A percentile compares a stretch with the other conserved stretches of the same genome.
Evolutionary conservation across 2,797 vertebrate genomes (phyloP).

Genomic region (Poeciliopsis gracilis): DNA sequence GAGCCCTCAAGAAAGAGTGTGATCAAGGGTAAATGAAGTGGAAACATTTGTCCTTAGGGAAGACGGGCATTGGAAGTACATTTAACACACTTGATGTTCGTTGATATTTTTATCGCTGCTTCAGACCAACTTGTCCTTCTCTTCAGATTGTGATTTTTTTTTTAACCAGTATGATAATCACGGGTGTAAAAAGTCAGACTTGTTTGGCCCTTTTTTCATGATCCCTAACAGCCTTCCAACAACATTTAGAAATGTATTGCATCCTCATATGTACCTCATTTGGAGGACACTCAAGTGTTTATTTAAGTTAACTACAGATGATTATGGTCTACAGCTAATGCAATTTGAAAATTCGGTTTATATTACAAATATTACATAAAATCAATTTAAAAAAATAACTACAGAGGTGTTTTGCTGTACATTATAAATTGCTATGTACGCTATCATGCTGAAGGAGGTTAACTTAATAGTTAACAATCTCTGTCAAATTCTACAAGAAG

Average conservation of each 20-base stretch:
- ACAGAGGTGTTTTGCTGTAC: not conserved
- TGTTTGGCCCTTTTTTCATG: not conserved
- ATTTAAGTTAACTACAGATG: not conserved
- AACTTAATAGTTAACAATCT: not conserved
- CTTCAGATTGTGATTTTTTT: not conserved
- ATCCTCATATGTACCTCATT: not conserved
- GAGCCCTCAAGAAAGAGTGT: constrained; percentile 51
- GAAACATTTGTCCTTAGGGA: constrained; percentile 65
- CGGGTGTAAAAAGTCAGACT: not conserved
- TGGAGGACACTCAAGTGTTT: not conserved
- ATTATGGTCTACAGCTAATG: not conserved
- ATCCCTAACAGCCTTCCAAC: not conserved
- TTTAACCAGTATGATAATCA: not conserved
- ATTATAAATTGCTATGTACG: not conserved
- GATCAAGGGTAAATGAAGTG: constrained; percentile 61
- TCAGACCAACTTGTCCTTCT: not conserved
- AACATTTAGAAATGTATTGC: not conserved
- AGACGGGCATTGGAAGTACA: constrained; percentile 53
- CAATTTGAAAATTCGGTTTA: no score
- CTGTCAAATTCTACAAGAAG: not conserved
- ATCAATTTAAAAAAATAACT: not conserved
- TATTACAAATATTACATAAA: not conserved
- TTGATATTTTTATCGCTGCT: not conserved
- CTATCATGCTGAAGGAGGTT: not conserved
- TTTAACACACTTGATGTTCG: constrained; percentile 25